Evolutionary conservation across 92 coral and sea anemone species (phyloP).

Genomic region (Paramuricea clavata): DNA sequence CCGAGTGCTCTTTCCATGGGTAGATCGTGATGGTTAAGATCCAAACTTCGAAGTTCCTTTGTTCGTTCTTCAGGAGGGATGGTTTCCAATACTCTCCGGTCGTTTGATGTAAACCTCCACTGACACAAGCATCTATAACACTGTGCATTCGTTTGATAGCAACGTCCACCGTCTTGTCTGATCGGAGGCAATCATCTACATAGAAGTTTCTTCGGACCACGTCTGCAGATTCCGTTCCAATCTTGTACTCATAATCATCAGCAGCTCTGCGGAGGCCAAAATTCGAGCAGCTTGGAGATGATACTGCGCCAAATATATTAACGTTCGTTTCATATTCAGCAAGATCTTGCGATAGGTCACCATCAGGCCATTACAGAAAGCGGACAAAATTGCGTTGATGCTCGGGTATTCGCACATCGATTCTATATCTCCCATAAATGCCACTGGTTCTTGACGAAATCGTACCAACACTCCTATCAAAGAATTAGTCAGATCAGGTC

Average conservation of each 20-base stretch:
- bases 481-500: slow-evolving; percentile 37
- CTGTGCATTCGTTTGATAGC: slow-evolving; percentile 42
- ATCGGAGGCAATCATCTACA: slow-evolving; percentile 53
- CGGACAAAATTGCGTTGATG: not conserved
- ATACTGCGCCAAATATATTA: slow-evolving; percentile 39
- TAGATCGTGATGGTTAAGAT: not conserved
- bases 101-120: slow-evolving; percentile 42
- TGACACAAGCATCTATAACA: slow-evolving; percentile 36
- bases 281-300: slow-evolving; percentile 41
- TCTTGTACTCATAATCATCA: slow-evolving; percentile 20
- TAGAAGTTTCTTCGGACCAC: slow-evolving; percentile 39
- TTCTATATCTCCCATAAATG: slow-evolving; percentile 49
- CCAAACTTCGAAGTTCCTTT: slow-evolving; percentile 13
- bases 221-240: slow-evolving; percentile 40
- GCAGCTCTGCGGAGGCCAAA: slow-evolving; percentile 27
- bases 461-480: slow-evolving; percentile 24
- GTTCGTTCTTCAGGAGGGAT: slow-evolving; percentile 6
- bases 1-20: slow-evolving; percentile 7
- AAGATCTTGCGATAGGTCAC: slow-evolving; percentile 21
- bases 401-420: slow-evolving; percentile 40
- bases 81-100: not conserved
- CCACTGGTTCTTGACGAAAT: slow-evolving; percentile 34
- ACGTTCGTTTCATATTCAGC: slow-evolving; percentile 39
- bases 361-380: slow-evolving; percentile 35
- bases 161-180: slow-evolving; percentile 39